Evolutionary conservation across 2,888 invertebrate genomes (phyloP), one percentile per base, ranked within the genome.

Genomic region (Nysson spinosus): DNA sequence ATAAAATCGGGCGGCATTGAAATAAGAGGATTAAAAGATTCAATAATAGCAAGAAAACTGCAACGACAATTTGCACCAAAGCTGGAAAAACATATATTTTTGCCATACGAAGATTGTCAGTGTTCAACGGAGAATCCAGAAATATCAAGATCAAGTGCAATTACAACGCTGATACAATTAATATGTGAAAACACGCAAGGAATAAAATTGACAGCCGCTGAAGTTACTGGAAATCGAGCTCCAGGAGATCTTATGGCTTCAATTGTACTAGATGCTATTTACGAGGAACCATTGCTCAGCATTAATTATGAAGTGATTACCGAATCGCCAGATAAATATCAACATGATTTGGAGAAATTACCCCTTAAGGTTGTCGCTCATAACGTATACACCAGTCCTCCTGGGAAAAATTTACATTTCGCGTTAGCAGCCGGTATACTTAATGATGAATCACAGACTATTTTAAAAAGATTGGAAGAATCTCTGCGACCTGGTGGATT

Each of bases 11-110:
- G 96, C 26, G 97, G 97, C 51, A 90, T 97, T 7, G 96, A 96
- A 88, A 88, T 98, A 58, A 91, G 96, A 73, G 97, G 97, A 34
- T 90, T 98, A 84, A 97, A 97, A 88, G 95, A 96, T 0, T 95
- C 95, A 62, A 89, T 96, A 46, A 97, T 97, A n/a, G 96, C 97
- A 44, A 91, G 95, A 54, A 91, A 95, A 69, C 93, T 93, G 72
- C 93, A 93, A 70, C 88, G 91, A 12, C 96, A 97, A 88, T 88
- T 92, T 3, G 85, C 93, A 14, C 97, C 97, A 24, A 93, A 94
- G 78, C 88, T 96, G 14, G 98, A 98, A 88, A 91, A 92, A 73
- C 96, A 95, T 87, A 88, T 89, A 42, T 97, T 97, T 86, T 89
- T 95, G 55, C 95, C 97, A 1, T 94, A 94, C 83, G 89, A 91